These are phyloP conservation scores for Phymorhynchus buccinoides DNA, from an alignment of 1,140 invertebrate genomes.

Conservation along the genomic window DNA sequence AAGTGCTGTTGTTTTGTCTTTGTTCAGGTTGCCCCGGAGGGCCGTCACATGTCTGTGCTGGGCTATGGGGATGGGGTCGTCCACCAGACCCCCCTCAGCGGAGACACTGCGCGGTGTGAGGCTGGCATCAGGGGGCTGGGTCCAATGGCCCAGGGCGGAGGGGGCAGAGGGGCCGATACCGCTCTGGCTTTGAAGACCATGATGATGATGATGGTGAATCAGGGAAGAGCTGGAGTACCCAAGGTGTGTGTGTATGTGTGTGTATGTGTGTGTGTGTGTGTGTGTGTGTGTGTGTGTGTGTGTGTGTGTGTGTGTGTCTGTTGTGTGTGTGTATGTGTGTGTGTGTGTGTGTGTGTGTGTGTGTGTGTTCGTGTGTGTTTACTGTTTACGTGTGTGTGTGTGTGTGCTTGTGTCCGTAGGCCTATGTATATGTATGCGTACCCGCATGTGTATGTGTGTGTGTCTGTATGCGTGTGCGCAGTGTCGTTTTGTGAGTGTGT, in stretches of 20 bases:
- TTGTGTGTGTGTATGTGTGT: too few species aligned
- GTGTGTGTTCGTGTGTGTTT: too few species aligned
- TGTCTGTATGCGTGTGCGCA: too few species aligned
- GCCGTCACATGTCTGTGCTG: neutral
- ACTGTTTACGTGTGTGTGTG: too few species aligned
- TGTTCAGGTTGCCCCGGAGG: neutral
- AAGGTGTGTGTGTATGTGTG: slow-evolving; percentile 3
- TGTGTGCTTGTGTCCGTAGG: neutral
- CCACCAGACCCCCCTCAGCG: neutral
- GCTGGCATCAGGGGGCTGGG: neutral
- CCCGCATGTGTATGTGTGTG: neutral
- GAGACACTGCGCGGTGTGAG: neutral
- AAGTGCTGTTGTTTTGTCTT: neutral
- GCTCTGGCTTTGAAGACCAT: neutral
- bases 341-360: too few species aligned
- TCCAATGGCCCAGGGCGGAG: too few species aligned
- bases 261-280: slow-evolving; percentile 9
- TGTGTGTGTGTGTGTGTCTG: neutral
- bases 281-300: neutral
- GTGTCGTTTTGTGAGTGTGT: too few species aligned
- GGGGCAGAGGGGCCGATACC: neutral
- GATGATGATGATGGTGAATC: neutral
- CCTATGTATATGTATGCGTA: neutral
- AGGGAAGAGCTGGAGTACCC: neutral
- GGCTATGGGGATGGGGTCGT: neutral